Evolutionary conservation across 2,113 vertebrate species (phyloP).

Genomic region (Solea senegalensis): DNA sequence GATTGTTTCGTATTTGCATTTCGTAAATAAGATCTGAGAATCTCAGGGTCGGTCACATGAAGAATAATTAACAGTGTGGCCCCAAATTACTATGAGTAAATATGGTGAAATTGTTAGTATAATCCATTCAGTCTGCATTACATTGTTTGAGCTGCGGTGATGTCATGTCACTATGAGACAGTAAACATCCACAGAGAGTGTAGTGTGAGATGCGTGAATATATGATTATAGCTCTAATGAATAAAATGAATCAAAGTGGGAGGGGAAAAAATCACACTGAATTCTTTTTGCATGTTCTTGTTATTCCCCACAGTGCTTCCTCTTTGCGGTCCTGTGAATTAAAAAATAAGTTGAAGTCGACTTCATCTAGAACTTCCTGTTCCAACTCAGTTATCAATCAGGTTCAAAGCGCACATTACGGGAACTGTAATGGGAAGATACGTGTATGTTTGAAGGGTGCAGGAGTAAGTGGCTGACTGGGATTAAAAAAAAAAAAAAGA

Average conservation of each 20-base stretch:
- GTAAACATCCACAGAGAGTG: too few relatives aligned
- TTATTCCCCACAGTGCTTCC: background rate
- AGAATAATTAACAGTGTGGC: too few relatives aligned
- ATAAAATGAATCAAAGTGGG: conserved; percentile 1
- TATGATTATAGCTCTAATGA: background rate
- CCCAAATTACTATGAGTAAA: too few relatives aligned
- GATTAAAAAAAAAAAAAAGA: conserved; percentile 34
- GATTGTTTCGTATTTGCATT: too few relatives aligned
- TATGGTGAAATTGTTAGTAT: too few relatives aligned
- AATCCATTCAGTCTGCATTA: too few relatives aligned
- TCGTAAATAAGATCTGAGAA: too few relatives aligned
- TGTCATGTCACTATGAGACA: too few relatives aligned
- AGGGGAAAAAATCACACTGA: background rate
- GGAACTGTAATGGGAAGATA: background rate
- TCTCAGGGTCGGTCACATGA: too few relatives aligned
- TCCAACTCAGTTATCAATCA: conserved; percentile 1
- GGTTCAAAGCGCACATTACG: conserved; percentile 10
- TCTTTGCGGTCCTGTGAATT: background rate
- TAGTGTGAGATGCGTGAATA: too few relatives aligned
- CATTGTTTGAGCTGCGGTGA: too few relatives aligned
- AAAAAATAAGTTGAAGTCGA: background rate
- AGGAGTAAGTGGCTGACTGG: conserved; percentile 50
- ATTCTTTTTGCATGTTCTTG: background rate
- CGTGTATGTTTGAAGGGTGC: conserved; percentile 31
- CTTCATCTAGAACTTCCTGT: background rate